Evolutionary conservation across 92 coral and sea anemone genomes (phyloP), one percentile per base, ranked within the genome.

Genomic region (Zoanthus solanderi): DNA sequence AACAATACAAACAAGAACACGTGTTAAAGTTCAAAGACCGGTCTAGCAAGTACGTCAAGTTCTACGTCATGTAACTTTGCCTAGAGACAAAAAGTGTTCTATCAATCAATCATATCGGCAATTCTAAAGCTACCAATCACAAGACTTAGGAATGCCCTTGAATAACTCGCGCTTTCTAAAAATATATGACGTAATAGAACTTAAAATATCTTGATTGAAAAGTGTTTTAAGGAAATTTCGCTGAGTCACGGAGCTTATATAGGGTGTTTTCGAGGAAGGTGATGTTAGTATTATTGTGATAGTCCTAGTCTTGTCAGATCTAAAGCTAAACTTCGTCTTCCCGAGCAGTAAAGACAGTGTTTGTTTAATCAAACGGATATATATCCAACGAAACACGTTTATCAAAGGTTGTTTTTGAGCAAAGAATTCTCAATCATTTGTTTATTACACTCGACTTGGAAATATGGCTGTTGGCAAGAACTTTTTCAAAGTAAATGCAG

Each of bases 401-500:
- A 79, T 63, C 50, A 9, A 47, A 31, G 58, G 44, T 61, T 42
- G 54, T 81, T 66, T 66, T 54, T 7, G 57, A 16, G 17, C 85
- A 66, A 42, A 63, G 45, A 44, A 32, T 45, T 44, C 5, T 7
- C 47, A 45, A 23, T 81, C 60, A 6, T 29, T 63, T 45, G 18
- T 23, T 18, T 45, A 23, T 7, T 31, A n/a, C 67, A 9, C 29
- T 9, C 46, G 18, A 17, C 83, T 17, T 52, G 53, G 67, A 46
- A 91, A 74, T 72, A 95, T 91, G 96, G 94, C 89, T 1, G 93
- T 90, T 50, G 94, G 92, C 48, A 91, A 88, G 79, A 91, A 92
- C 81, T 58, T 84, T 46, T 83, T 93, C 57, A 67, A 47, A 47
- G 52, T 8, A 8, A 47, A 76, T 54, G 74, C 91, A 8, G 92